These are phyloP conservation scores for Lagopus muta DNA, from an alignment of 2,113 vertebrate species.

Conservation along the genomic window DNA sequence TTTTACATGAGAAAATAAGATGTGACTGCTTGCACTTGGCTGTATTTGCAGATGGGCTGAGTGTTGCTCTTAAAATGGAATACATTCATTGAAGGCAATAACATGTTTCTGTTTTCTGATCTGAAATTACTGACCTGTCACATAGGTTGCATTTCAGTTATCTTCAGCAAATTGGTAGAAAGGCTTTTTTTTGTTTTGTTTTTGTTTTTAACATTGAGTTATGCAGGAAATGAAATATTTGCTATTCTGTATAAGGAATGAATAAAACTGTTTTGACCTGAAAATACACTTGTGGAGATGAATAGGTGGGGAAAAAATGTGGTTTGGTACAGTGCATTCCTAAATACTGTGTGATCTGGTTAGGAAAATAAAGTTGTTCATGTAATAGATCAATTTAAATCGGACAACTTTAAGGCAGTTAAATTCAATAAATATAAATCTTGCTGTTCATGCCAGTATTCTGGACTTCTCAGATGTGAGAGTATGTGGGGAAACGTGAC, in stretches of 20 bases:
- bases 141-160: not conserved
- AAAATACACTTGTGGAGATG: not conserved
- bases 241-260: not conserved
- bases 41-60: not conserved
- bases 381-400: not conserved
- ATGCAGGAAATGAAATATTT: not conserved
- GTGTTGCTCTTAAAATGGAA: not conserved
- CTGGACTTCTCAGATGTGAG: not conserved
- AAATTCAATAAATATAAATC: not conserved
- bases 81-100: not conserved
- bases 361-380: not conserved
- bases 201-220: not conserved
- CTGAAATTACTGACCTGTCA: conserved; percentile 10
- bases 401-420: not conserved
- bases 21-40: not conserved
- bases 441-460: not conserved
- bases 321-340: not conserved
- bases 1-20: conserved; percentile 16
- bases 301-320: not conserved
- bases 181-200: not conserved
- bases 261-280: not conserved
- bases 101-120: not conserved
- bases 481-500: not conserved
- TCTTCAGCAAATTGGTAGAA: not conserved
- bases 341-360: not conserved